Base-by-base conservation (phyloP, 2,797 vertebrate genomes). In the Hybognathus amarus region DNA sequence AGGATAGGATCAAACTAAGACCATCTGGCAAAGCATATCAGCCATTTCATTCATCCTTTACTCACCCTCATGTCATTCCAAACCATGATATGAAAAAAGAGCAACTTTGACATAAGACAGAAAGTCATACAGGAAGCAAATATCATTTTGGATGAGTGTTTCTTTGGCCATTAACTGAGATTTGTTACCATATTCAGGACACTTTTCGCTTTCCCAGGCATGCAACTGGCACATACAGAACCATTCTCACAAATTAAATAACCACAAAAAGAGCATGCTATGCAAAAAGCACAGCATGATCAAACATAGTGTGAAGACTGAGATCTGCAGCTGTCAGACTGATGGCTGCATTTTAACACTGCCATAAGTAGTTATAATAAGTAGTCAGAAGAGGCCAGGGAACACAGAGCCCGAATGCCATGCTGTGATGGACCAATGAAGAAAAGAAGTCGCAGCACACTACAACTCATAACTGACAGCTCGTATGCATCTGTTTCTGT, bases 271-370 rank as follows among this genome's bases (percentile, higher is more conserved):
- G 61, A 80, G 70, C 38, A 80, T 33, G 24, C 4, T 52, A 27
- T 22, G 24, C 6, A 61, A 40, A n/a, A 3, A 47, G 45, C 15
- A 54, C 6, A 56, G 30, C 33, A 80, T 42, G 30, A 33, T 7
- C 11, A 38, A 42, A 42, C 45, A 40, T 17, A 76, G 20, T 24
- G 59, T 73, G 10, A 17, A 45, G 22, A 3, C 66, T 56, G 4
- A 6, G 11, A 47, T 24, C 2, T 64, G 63, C 77, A 77, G 83
- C 77, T 83, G 80, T 70, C 80, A 27, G 36, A 27, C 24, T 5
- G 24, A 38, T 79, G 18, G 10, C n/a, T 69, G 69, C 82, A 86
- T 70, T 85, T 75, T 79, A 54, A 71, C 71, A 71, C 69, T 74
- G 36, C 80, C 80, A 47, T 77, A 85, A 68, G 36, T 36, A 36